phyloP scores from a whole-genome alignment of 2,888 invertebrate species.

The Cistogaster globosa region DNA sequence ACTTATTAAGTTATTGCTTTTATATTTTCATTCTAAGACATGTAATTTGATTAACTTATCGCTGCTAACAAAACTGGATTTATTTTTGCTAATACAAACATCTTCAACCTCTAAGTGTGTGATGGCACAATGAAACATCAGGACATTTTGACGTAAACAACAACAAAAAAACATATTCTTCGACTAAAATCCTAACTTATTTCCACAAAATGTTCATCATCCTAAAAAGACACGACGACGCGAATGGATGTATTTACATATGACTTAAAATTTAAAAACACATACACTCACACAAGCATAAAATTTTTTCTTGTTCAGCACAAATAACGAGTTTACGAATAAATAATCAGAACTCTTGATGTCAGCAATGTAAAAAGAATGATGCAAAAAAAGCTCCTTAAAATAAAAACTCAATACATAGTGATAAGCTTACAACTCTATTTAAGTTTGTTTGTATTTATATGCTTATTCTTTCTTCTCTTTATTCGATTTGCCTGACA shows the following conservation, averaged over 20 bases:
- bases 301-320: neutral
- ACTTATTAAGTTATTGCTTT: too few relatives aligned
- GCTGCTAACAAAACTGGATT: too few relatives aligned
- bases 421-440: constrained; percentile 35
- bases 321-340: constrained; percentile 58
- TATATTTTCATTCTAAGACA: too few relatives aligned
- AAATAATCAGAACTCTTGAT: constrained; percentile 40
- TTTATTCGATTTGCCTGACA: too few relatives aligned
- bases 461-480: neutral
- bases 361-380: constrained; percentile 14
- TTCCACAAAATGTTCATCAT: neutral
- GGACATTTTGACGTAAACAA: constrained; percentile 27
- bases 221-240: neutral
- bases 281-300: neutral
- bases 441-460: constrained; percentile 20
- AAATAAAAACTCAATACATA: constrained; percentile 15
- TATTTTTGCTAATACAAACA: too few relatives aligned
- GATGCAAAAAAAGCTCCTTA: neutral
- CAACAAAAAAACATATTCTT: constrained; percentile 9
- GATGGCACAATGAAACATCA: neutral
- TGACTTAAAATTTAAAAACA: neutral
- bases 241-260: neutral
- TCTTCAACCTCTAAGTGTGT: too few relatives aligned
- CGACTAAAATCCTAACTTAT: constrained; percentile 1
- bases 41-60: too few relatives aligned